Percentiles rank a stretch among this genome's conserved stretches.
Evolutionary conservation across 2,888 invertebrate species (phyloP).

Genomic region (Axea sp.): DNA sequence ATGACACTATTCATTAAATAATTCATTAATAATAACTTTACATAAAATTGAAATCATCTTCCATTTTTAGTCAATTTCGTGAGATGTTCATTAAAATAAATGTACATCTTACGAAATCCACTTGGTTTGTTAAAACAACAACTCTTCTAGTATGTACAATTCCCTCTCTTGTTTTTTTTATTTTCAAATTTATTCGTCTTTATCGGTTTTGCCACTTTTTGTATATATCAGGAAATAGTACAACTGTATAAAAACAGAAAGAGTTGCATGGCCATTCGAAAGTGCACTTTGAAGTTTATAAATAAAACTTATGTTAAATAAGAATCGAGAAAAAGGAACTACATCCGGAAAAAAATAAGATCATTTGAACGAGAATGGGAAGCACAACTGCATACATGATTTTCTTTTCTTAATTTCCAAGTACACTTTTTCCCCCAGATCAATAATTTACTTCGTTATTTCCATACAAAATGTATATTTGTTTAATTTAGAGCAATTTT

Average conservation of each 20-base stretch:
- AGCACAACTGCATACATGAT: no score
- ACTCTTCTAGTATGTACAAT: conserved; percentile 25
- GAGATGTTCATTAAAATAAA: neutral
- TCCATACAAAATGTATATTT: no score
- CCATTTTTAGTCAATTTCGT: neutral
- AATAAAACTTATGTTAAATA: neutral
- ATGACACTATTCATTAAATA: no score
- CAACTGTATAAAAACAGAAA: neutral
- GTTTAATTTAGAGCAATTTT: conserved; percentile 16
- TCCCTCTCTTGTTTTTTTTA: neutral
- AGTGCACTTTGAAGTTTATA: conserved; percentile 22
- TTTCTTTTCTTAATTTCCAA: no score
- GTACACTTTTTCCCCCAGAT: no score
- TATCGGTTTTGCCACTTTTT: neutral
- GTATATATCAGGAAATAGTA: neutral
- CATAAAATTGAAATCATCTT: conserved; percentile 14
- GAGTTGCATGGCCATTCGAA: conserved; percentile 10
- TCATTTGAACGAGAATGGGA: no score
- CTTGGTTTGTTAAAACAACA: conserved; percentile 20
- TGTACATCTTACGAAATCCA: neutral
- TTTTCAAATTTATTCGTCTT: neutral
- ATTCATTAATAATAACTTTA: no score
- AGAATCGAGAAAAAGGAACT: conserved; percentile 14
- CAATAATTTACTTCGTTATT: no score
- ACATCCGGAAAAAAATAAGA: no score